Evolutionary conservation across 1,140 invertebrate genomes (phyloP).

Genomic region (Diuraphis noxia): DNA sequence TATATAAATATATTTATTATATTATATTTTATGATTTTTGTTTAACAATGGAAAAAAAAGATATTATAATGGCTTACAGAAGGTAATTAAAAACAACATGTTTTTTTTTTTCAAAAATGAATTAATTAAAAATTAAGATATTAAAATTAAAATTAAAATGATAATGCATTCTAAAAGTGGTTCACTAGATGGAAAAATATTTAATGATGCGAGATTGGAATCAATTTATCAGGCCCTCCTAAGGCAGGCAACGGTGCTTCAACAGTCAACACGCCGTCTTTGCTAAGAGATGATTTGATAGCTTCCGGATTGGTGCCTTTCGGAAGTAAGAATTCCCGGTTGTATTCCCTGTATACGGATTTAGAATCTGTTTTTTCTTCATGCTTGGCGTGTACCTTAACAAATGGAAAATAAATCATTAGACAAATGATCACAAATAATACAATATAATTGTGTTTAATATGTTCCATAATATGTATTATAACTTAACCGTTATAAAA

Average conservation of each 20-base stretch:
- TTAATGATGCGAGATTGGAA: conserved; percentile 76
- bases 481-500: not conserved
- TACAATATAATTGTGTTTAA: not conserved
- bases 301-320: conserved; percentile 91
- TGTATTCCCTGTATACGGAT: conserved; percentile 94
- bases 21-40: not conserved
- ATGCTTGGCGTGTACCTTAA: conserved; percentile 91
- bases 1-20: not conserved
- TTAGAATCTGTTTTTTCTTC: conserved; percentile 93
- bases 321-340: conserved; percentile 90
- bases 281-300: conserved; percentile 86
- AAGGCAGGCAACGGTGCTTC: conserved; percentile 86
- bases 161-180: conserved; percentile 5
- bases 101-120: conserved; percentile 3
- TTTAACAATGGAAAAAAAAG: not conserved
- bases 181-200: conserved; percentile 17
- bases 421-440: conserved; percentile 2
- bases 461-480: not conserved
- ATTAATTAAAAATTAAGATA: conserved; percentile 23
- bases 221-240: conserved; percentile 72
- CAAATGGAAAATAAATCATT: conserved; percentile 60
- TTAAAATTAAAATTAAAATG: not conserved
- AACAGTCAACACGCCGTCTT: conserved; percentile 90
- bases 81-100: conserved; percentile 20
- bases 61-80: conserved; percentile 13